Evolutionary conservation across 2,797 vertebrate species (phyloP).

Genomic region (Coranthus polyacanthus): DNA sequence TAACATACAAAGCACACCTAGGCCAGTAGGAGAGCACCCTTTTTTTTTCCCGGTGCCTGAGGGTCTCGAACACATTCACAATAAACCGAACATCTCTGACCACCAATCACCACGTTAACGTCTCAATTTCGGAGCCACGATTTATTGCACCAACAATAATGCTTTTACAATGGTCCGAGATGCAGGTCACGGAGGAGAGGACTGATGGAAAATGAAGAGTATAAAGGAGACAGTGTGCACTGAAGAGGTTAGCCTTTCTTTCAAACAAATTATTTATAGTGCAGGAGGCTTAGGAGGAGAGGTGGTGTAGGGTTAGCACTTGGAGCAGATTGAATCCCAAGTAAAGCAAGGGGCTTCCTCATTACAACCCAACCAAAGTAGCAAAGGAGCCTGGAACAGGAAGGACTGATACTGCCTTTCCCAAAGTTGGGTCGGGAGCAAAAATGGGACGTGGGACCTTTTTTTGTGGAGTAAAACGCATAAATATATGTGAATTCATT

Average conservation of each 20-base stretch:
- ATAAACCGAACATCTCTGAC: background rate
- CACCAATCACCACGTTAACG: background rate
- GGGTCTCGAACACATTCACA: background rate
- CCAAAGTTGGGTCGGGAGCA: no score
- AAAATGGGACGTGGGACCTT: no score
- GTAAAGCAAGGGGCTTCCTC: constrained; percentile 19
- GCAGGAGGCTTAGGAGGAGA: constrained; percentile 62
- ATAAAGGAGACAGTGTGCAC: constrained; percentile 41
- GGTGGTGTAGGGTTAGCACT: constrained; percentile 69
- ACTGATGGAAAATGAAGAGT: constrained; percentile 41
- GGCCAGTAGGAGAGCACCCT: constrained; percentile 21
- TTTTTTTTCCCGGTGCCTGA: constrained; percentile 8
- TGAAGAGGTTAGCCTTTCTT: constrained; percentile 76
- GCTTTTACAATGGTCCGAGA: background rate
- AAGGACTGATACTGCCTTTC: no score
- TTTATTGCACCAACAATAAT: background rate
- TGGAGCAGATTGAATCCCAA: constrained; percentile 27
- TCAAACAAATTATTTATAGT: constrained; percentile 86
- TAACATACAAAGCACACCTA: constrained; percentile 37
- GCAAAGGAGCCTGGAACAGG: background rate
- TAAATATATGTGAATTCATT: no score
- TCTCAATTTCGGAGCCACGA: background rate
- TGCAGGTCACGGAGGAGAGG: background rate
- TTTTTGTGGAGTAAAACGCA: no score
- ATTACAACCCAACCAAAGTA: background rate